These are phyloP conservation scores for Oreocharis arfaki DNA, from an alignment of 2,113 vertebrate species.

Conservation along the genomic window DNA sequence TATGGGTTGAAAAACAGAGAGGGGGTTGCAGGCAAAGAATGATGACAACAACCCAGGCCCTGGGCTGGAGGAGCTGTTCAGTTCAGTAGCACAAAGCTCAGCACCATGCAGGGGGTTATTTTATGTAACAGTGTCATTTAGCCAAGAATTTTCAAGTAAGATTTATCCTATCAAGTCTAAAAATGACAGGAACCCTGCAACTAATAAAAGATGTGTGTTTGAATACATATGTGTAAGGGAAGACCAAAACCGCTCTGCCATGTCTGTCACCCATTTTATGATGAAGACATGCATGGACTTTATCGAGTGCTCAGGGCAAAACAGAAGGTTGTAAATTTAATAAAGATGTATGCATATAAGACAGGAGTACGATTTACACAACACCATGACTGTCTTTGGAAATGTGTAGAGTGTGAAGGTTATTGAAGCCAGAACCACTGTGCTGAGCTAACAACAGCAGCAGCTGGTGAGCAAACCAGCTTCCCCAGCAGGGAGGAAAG, in stretches of 20 bases:
- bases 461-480: background rate
- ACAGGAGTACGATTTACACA: background rate
- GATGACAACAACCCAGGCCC: background rate
- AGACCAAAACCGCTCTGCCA: background rate
- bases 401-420: background rate
- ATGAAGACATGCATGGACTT: background rate
- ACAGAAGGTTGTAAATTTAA: background rate
- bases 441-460: background rate
- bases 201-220: background rate
- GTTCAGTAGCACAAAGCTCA: background rate
- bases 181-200: background rate
- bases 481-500: background rate
- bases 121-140: background rate
- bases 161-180: background rate
- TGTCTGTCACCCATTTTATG: background rate
- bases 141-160: background rate
- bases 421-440: background rate
- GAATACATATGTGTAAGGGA: background rate
- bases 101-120: background rate
- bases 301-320: background rate
- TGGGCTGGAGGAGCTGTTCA: background rate
- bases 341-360: background rate
- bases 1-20: background rate
- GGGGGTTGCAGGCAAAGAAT: background rate
- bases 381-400: fast-evolving